Percentiles rank a stretch among this genome's conserved stretches.
Evolutionary conservation across 2,797 vertebrate species (phyloP).

Genomic region (Coracias cyanogaster): DNA sequence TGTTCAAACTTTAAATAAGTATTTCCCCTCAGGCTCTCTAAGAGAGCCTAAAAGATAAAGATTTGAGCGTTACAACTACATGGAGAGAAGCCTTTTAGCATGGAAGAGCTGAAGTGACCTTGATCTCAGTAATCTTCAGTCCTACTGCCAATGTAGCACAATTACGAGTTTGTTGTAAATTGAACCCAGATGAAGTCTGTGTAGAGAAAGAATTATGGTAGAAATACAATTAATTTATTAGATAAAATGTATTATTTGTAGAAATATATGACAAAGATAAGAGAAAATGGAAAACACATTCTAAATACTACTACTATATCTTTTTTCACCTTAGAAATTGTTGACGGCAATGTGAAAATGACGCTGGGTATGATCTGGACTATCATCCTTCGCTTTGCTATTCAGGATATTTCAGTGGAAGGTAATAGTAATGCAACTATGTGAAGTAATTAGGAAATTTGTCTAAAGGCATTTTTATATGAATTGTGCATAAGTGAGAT

Average conservation of each 20-base stretch:
- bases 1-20: neutral
- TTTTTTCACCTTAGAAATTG: constrained; percentile 87
- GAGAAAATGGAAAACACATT: neutral
- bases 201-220: neutral
- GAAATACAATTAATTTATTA: neutral
- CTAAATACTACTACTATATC: neutral
- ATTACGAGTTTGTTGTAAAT: neutral
- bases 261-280: neutral
- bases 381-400: constrained; percentile 98
- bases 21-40: neutral
- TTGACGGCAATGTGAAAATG: constrained; percentile 98
- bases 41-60: neutral
- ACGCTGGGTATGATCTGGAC: constrained; percentile 99
- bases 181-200: neutral
- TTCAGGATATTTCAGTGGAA: constrained; percentile 98
- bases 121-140: neutral
- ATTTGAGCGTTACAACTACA: neutral
- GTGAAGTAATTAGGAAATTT: neutral
- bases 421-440: constrained; percentile 79
- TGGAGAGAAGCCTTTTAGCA: neutral
- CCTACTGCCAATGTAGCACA: neutral
- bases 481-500: neutral
- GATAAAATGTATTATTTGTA: neutral
- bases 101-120: neutral
- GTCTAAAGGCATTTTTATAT: neutral